phyloP scores from a whole-genome alignment of 2,797 vertebrate genomes.

The Acipenser ruthenus region DNA sequence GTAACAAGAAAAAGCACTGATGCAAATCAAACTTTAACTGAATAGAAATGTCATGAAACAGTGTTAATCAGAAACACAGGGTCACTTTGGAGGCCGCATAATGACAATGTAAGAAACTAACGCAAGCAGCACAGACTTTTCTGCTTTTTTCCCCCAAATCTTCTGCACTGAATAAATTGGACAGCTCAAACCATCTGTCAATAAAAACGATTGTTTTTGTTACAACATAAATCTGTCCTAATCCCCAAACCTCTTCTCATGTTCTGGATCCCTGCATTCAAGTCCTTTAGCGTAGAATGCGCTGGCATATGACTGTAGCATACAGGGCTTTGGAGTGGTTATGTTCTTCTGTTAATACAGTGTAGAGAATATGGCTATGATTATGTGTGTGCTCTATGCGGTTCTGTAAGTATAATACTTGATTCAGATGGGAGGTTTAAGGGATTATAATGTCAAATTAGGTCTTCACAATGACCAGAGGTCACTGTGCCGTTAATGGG shows the following conservation, averaged over 20 bases:
- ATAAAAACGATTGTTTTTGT: slow-evolving; percentile 34
- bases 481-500: not conserved
- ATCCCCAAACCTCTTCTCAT: slow-evolving; percentile 35
- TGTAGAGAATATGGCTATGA: slow-evolving; percentile 32
- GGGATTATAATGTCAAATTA: not conserved
- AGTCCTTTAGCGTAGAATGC: slow-evolving; percentile 29
- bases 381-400: not conserved
- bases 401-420: not conserved
- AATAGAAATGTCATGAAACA: not conserved
- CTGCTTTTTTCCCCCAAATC: slow-evolving; percentile 29
- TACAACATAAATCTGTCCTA: slow-evolving; percentile 45
- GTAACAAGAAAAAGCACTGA: not conserved
- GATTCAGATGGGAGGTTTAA: not conserved
- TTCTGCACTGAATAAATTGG: slow-evolving; percentile 44
- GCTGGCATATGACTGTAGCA: slow-evolving; percentile 39
- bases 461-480: slow-evolving; percentile 4
- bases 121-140: too few relatives aligned
- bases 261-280: slow-evolving; percentile 29
- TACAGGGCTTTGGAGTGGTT: slow-evolving; percentile 40
- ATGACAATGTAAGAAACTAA: slow-evolving; percentile 24
- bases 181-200: slow-evolving; percentile 54
- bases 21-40: not conserved
- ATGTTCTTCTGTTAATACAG: slow-evolving; percentile 33
- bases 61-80: slow-evolving; percentile 8
- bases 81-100: slow-evolving; percentile 23